Evolutionary conservation across 2,888 invertebrate species (phyloP).

Genomic region (Drosophila kanekoi): DNA sequence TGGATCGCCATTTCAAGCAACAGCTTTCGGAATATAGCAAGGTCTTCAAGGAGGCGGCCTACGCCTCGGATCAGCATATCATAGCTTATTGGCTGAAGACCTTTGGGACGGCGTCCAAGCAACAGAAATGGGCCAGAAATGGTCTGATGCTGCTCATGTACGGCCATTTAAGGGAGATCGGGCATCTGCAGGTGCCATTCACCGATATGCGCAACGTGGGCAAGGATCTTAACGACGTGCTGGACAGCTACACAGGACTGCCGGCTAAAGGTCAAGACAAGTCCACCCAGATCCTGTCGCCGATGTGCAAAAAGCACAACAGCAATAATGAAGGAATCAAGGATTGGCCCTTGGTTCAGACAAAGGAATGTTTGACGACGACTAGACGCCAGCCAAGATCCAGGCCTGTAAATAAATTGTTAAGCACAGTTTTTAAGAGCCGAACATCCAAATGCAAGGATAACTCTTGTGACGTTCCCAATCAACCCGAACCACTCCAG

Average conservation of each 20-base stretch:
- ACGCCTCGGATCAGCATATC: conserved; percentile 39
- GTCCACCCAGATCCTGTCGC: background rate
- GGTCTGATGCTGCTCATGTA: conserved; percentile 50
- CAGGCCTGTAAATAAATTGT: too few species aligned
- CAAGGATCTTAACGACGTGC: conserved; percentile 44
- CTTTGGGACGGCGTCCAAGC: conserved; percentile 22
- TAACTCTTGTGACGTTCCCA: too few species aligned
- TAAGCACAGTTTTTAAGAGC: too few species aligned
- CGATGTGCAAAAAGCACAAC: background rate
- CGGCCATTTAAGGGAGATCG: conserved; percentile 53
- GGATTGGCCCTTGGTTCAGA: background rate
- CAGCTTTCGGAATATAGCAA: conserved; percentile 34
- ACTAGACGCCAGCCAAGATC: too few species aligned
- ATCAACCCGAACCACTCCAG: background rate
- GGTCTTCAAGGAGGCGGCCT: conserved; percentile 12
- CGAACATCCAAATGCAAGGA: too few species aligned
- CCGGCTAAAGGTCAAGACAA: background rate
- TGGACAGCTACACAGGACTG: conserved; percentile 51
- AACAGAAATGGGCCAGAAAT: conserved; percentile 54
- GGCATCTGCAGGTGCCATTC: conserved; percentile 49
- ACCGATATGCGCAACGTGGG: conserved; percentile 40
- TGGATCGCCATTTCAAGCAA: conserved; percentile 49
- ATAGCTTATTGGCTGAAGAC: conserved; percentile 47
- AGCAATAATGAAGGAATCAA: background rate
- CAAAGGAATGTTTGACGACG: too few species aligned